These are phyloP conservation scores for Scaptomyza hsui DNA, from an alignment of 1,140 invertebrate species.

Conservation along the genomic window DNA sequence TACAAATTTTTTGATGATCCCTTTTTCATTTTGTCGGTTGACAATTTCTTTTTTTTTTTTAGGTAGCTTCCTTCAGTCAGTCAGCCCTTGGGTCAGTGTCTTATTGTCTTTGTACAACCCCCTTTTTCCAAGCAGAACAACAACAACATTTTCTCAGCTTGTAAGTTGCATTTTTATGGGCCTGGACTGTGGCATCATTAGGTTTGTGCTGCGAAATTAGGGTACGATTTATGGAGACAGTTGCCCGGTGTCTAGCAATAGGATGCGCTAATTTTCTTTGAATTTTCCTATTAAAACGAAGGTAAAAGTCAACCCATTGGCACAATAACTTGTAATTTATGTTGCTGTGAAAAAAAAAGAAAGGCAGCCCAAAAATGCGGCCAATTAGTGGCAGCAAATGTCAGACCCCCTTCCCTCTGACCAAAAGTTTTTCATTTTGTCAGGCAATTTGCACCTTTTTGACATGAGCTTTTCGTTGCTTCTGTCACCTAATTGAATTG, in stretches of 20 bases:
- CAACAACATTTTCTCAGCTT: constrained; percentile 74
- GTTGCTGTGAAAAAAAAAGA: constrained; percentile 62
- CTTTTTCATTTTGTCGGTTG: constrained; percentile 15
- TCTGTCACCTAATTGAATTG: constrained; percentile 75
- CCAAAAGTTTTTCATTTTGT: constrained; percentile 15
- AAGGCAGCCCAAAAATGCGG: constrained; percentile 51
- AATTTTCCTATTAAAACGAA: constrained; percentile 47
- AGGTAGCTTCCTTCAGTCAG: constrained; percentile 18
- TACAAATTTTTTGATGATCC: constrained; percentile 71
- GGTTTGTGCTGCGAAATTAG: constrained; percentile 63
- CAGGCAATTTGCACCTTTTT: constrained; percentile 57
- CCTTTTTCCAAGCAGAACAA: constrained; percentile 14
- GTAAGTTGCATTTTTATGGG: constrained; percentile 78
- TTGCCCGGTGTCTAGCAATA: neutral
- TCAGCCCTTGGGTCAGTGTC: constrained; percentile 30
- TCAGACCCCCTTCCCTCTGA: neutral
- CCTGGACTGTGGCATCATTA: constrained; percentile 73
- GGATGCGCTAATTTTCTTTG: constrained; percentile 75
- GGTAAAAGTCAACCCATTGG: constrained; percentile 37
- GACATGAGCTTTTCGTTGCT: constrained; percentile 17
- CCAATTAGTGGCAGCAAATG: constrained; percentile 78
- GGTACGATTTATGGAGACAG: constrained; percentile 74
- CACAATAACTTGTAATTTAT: constrained; percentile 72
- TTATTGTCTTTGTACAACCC: constrained; percentile 32
- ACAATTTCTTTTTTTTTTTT: constrained; percentile 19